These are phyloP conservation scores for Agrilus mali DNA, from an alignment of 2,888 invertebrate species.

Conservation along the genomic window DNA sequence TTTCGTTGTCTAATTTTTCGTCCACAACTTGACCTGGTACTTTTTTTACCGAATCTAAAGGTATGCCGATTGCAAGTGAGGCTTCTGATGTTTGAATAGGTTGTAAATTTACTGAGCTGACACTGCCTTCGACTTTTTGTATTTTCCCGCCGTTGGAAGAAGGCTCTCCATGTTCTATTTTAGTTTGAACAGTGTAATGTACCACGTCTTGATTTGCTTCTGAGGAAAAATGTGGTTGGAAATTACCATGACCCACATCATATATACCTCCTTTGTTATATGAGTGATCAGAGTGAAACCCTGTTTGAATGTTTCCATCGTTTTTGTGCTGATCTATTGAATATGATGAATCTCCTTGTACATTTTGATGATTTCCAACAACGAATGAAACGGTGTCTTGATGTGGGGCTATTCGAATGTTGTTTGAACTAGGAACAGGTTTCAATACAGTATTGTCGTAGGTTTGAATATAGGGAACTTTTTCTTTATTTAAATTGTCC, in stretches of 20 bases:
- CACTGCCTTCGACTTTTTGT: conserved; percentile 13
- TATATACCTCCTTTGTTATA: too few species aligned
- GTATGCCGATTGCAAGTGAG: conserved; percentile 31
- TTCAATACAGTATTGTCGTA: conserved; percentile 25
- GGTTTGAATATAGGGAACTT: conserved; percentile 23
- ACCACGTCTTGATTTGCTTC: conserved; percentile 8
- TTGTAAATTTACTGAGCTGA: conserved; percentile 29
- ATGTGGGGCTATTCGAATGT: conserved; percentile 48
- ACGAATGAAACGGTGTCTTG: conserved; percentile 53
- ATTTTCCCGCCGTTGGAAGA: neutral
- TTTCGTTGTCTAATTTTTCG: conserved; percentile 23
- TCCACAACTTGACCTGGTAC: conserved; percentile 32
- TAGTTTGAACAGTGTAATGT: conserved; percentile 8
- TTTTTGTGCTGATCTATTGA: too few species aligned
- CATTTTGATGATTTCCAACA: conserved; percentile 48
- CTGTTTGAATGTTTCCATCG: too few species aligned
- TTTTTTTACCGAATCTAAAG: conserved; percentile 24
- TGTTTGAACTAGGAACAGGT: conserved; percentile 45
- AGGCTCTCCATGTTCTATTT: conserved; percentile 1
- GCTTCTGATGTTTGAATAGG: conserved; percentile 31
- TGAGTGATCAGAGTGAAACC: too few species aligned
- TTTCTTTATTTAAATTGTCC: conserved; percentile 31
- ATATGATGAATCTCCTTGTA: conserved; percentile 28
- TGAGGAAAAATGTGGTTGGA: neutral
- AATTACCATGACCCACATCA: neutral